phyloP scores from a whole-genome alignment of 2,113 vertebrate species.

The Cyanoderma ruficeps region DNA sequence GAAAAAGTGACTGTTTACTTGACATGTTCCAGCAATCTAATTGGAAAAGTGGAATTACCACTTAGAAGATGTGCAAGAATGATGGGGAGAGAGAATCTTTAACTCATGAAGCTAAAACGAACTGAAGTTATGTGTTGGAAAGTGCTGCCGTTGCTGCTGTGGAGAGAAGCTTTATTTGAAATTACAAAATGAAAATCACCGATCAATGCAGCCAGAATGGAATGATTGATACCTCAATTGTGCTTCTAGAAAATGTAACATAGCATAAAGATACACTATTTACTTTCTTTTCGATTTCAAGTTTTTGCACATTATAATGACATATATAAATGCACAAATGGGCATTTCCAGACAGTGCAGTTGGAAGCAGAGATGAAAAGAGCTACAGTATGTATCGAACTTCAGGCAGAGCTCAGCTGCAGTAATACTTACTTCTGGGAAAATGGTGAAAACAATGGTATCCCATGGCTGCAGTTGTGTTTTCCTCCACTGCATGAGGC shows the following conservation, averaged over 20 bases:
- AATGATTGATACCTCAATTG: conserved; percentile 67
- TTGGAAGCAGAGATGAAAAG: not conserved
- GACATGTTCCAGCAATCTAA: conserved; percentile 64
- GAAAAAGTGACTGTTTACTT: conserved; percentile 64
- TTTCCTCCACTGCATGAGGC: not conserved
- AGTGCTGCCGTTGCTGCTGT: conserved; percentile 33
- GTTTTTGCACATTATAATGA: conserved; percentile 28
- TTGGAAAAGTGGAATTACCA: conserved; percentile 74
- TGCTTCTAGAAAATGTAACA: conserved; percentile 43
- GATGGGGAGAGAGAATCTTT: conserved; percentile 54
- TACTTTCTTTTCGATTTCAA: conserved; percentile 62
- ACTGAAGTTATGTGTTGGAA: conserved; percentile 61
- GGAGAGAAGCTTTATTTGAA: conserved; percentile 71
- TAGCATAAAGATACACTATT: conserved; percentile 53
- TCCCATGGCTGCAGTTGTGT: not conserved
- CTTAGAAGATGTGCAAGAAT: conserved; percentile 64
- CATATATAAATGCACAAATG: not conserved
- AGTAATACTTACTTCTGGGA: not conserved
- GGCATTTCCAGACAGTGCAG: not conserved
- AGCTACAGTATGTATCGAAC: not conserved
- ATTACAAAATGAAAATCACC: conserved; percentile 76
- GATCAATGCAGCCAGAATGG: conserved; percentile 68
- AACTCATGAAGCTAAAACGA: conserved; percentile 66
- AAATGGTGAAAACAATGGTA: not conserved
- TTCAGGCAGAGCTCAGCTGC: not conserved